These are phyloP conservation scores for Leucoptera coffeella DNA, from an alignment of 2,888 invertebrate species.

Conservation along the genomic window DNA sequence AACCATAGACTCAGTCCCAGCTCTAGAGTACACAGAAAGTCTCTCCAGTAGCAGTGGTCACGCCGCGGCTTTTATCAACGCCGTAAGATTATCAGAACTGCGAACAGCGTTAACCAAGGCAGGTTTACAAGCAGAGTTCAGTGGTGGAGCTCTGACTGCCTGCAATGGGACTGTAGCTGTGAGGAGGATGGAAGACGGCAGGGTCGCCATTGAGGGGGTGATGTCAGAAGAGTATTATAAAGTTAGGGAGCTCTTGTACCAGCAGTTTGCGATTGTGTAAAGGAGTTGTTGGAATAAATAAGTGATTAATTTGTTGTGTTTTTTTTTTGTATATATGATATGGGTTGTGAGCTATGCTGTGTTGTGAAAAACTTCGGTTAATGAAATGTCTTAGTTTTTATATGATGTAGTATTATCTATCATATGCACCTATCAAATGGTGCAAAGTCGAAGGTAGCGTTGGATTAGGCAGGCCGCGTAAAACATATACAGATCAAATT, in stretches of 20 bases:
- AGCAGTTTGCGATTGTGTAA: conserved; percentile 94
- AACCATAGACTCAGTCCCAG: conserved; percentile 56
- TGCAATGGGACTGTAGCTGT: conserved; percentile 87
- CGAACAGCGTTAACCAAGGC: conserved; percentile 89
- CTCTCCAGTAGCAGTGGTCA: conserved; percentile 58
- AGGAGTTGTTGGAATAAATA: too few relatives aligned
- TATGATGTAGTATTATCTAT: too few relatives aligned
- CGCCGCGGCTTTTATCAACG: conserved; percentile 86
- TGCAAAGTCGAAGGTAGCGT: too few relatives aligned
- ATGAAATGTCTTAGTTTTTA: too few relatives aligned
- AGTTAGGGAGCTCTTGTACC: conserved; percentile 87
- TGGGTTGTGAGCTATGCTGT: too few relatives aligned
- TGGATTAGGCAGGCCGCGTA: too few relatives aligned
- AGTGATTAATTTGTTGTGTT: too few relatives aligned
- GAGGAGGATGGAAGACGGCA: conserved; percentile 84
- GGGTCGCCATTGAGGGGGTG: conserved; percentile 89
- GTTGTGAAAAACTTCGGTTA: too few relatives aligned
- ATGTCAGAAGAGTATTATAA: conserved; percentile 92
- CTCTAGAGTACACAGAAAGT: conserved; percentile 60
- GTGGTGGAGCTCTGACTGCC: conserved; percentile 89
- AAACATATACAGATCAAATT: too few relatives aligned
- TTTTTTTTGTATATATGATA: too few relatives aligned
- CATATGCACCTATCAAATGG: too few relatives aligned
- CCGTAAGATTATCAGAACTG: conserved; percentile 85
- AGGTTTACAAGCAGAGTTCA: conserved; percentile 76